Conservation (phyloP, 2,797 vertebrate species). For the Falco berigora region DNA sequence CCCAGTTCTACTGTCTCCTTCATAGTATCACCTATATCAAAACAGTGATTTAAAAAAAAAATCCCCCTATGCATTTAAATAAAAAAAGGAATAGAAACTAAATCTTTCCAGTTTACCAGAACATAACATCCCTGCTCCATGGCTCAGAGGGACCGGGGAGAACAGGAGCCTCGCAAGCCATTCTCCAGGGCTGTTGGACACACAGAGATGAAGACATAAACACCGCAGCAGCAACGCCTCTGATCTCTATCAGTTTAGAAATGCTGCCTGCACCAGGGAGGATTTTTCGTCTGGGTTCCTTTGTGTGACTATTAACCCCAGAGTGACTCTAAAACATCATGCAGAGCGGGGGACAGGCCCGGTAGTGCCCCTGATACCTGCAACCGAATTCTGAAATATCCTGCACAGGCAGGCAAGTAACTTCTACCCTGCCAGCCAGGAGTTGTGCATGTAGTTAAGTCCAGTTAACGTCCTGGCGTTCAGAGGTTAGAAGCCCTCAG, state of each 20-base stretch:
- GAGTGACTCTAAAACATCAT: neutral
- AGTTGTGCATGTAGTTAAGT: accelerated
- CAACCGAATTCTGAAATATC: neutral
- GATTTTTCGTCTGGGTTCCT: neutral
- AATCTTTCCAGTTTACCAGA: neutral
- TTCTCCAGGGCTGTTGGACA: neutral
- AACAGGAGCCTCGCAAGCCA: neutral
- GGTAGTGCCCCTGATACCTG: neutral
- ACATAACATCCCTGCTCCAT: neutral
- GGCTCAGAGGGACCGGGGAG: neutral
- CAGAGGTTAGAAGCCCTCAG: neutral
- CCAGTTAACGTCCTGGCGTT: neutral
- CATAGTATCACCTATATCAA: neutral
- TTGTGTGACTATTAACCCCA: neutral
- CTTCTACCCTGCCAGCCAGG: neutral
- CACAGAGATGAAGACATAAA: neutral
- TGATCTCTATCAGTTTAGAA: neutral
- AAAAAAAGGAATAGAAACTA: neutral
- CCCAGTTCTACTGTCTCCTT: neutral
- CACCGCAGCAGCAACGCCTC: neutral
- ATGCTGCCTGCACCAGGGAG: neutral
- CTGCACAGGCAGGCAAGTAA: neutral
- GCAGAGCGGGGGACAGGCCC: neutral
- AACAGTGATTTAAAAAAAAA: neutral
- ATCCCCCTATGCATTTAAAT: neutral